Conservation (phyloP, 1,140 invertebrate species). For the Centruroides sculpturatus region DNA sequence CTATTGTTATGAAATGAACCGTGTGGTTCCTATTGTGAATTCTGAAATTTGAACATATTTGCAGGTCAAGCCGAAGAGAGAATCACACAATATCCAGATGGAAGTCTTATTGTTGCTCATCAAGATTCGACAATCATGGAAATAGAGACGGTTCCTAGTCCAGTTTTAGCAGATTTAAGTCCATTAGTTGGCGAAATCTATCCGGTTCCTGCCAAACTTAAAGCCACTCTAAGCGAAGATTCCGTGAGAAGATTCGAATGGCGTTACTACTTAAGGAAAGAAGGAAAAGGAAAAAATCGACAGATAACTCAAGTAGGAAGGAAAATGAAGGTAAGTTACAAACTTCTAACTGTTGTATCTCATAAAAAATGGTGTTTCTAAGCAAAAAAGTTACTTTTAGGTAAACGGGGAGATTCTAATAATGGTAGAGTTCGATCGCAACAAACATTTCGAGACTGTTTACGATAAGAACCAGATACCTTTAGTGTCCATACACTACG, state of each 20-base stretch:
- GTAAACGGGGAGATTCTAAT: constrained; percentile 55
- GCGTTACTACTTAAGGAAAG: constrained; percentile 47
- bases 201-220: constrained; percentile 74
- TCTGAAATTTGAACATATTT: background rate
- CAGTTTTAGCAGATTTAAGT: constrained; percentile 15
- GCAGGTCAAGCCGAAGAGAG: constrained; percentile 11
- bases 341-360: background rate
- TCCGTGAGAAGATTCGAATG: constrained; percentile 87
- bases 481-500: constrained; percentile 69
- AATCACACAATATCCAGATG: constrained; percentile 12
- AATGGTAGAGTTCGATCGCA: constrained; percentile 79
- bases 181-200: constrained; percentile 26
- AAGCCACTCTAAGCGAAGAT: constrained; percentile 72
- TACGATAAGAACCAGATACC: constrained; percentile 66
- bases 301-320: constrained; percentile 11
- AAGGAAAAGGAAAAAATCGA: constrained; percentile 16
- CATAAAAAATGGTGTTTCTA: background rate
- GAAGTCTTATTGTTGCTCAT: constrained; percentile 6
- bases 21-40: background rate
- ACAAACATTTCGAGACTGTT: constrained; percentile 69
- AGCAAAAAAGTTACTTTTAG: constrained; percentile 1
- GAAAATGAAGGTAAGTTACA: constrained; percentile 9
- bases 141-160: constrained; percentile 17
- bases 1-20: background rate
- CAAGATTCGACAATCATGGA: constrained; percentile 15